Evolutionary conservation across 2,113 vertebrate species (phyloP).

Genomic region (Equus przewalskii): DNA sequence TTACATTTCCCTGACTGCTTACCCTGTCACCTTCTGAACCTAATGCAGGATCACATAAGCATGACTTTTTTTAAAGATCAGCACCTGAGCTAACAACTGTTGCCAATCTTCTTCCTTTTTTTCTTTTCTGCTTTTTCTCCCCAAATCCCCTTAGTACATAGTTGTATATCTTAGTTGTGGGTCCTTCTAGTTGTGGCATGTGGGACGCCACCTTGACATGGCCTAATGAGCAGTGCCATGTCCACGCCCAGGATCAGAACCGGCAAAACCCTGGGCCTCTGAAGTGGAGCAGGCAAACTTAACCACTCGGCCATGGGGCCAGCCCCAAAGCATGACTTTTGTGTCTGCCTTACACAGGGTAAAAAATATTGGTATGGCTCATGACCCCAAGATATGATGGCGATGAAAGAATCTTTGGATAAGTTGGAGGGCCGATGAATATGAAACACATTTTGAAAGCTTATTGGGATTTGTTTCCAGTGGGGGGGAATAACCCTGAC

Average conservation of each 20-base stretch:
- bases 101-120: no score
- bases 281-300: no score
- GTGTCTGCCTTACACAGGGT: background rate
- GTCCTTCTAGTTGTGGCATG: no score
- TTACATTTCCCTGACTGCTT: background rate
- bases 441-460: slow-evolving; percentile 15
- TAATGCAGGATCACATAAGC: slow-evolving; percentile 26
- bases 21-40: background rate
- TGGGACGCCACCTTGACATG: no score
- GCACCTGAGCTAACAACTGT: no score
- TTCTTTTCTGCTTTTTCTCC: no score
- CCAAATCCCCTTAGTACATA: no score
- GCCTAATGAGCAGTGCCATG: no score
- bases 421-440: background rate
- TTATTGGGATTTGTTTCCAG: background rate
- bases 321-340: background rate
- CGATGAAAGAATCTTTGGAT: background rate
- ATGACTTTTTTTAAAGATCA: background rate
- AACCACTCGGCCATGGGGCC: no score
- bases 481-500: background rate
- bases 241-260: no score
- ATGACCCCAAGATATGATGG: background rate
- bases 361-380: background rate
- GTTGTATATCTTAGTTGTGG: no score
- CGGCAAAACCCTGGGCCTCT: no score